These are phyloP conservation scores for Parazoanthus atlanticus DNA, from an alignment of 92 coral and sea anemone species.

Conservation along the genomic window DNA sequence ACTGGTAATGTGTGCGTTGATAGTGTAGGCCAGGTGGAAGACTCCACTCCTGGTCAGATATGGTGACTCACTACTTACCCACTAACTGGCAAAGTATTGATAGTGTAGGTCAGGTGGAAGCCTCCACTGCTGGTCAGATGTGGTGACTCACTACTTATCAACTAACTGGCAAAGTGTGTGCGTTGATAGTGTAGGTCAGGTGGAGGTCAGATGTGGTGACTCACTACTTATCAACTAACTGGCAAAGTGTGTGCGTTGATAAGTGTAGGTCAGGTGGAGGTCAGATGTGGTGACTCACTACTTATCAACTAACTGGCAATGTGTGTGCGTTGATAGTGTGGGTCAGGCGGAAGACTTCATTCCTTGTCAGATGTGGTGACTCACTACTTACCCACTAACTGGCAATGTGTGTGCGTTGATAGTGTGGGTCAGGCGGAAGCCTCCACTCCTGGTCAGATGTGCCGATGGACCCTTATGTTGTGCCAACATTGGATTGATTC, in stretches of 20 bases:
- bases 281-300: slow-evolving; percentile 61
- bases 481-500: slow-evolving; percentile 83
- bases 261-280: slow-evolving; percentile 77
- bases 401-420: slow-evolving; percentile 86
- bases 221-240: slow-evolving; percentile 78
- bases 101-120: slow-evolving; percentile 86
- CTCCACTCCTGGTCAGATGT: slow-evolving; percentile 93
- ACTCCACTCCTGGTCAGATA: slow-evolving; percentile 85
- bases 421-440: slow-evolving; percentile 92
- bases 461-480: slow-evolving; percentile 94
- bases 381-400: slow-evolving; percentile 87
- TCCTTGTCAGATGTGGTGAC: slow-evolving; percentile 71
- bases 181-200: slow-evolving; percentile 79
- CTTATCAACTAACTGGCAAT: slow-evolving; percentile 93
- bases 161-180: slow-evolving; percentile 85
- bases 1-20: slow-evolving; percentile 87
- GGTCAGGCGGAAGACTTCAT: slow-evolving; percentile 86
- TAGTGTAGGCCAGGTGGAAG: slow-evolving; percentile 83
- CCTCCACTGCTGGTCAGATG: slow-evolving; percentile 93
- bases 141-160: slow-evolving; percentile 61
- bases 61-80: slow-evolving; percentile 68
- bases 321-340: slow-evolving; percentile 87
- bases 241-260: slow-evolving; percentile 83
- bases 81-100: slow-evolving; percentile 83
- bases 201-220: slow-evolving; percentile 77